Base-by-base conservation (phyloP, 2,888 invertebrate genomes). In the Sepiola atlantica region DNA sequence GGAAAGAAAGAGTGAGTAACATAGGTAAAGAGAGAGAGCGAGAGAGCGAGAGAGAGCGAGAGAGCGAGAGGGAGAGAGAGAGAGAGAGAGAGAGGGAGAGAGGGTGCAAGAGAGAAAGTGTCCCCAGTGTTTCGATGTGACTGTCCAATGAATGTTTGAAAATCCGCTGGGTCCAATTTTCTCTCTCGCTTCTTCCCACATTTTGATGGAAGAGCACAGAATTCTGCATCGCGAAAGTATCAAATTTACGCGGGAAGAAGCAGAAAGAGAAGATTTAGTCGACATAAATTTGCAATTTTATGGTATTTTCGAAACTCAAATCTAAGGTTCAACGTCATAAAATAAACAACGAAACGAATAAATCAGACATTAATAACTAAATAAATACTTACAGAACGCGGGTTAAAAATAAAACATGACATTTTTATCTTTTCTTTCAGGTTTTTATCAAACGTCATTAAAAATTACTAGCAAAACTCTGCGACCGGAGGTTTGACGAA, bases 261-360 rank as follows among this genome's bases (percentile, higher is more conserved):
- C n/a, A n/a, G n/a, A n/a, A 45, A 45, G 2, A 45, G 8, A 8
- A 45, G 45, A 45, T 2, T 45, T 45, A 4, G 45, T 45, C 45
- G 45, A n/a, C n/a, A 77, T 77, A 77, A 77, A 77, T 77, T n/a
- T n/a, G 32, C 77, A 77, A 77, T 77, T 77, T 77, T n/a, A 77
- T 77, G 10, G 77, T 12, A n/a, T 32, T n/a, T 45, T 45, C 45
- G 45, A 45, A 45, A 45, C 8, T 8, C 45, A 45, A 45, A 45
- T 45, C 45, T 45, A 8, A 45, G 45, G 45, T 45, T 45, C 4
- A 45, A 8, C 45, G 4, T 45, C 45, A 45, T 45, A 45, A 45
- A 45, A 45, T 45, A 45, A 4, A 45, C 45, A 45, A 45, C 45
- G 8, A 45, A 61, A 61, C 21, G 21, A 61, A 61, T 77, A 77